Evolutionary conservation across 2,888 invertebrate species (phyloP).

Genomic region (Phaonia tiefii): DNA sequence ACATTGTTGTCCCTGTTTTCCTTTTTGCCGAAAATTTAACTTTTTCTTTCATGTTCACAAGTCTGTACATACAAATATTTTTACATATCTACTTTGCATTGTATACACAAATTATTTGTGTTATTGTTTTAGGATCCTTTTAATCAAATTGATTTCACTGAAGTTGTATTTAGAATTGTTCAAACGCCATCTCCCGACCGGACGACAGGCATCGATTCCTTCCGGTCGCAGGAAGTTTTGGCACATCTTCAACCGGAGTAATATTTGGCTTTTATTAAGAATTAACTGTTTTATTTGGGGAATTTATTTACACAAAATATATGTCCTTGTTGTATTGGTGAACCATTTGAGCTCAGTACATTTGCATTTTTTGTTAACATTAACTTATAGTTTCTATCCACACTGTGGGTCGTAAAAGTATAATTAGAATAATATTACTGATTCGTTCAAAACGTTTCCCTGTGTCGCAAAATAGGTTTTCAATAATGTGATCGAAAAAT

Average conservation of each 20-base stretch:
- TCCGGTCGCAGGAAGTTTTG: constrained; percentile 1
- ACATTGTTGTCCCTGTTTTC: neutral
- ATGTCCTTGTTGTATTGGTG: neutral
- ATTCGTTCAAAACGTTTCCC: too few species aligned
- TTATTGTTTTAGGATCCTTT: constrained; percentile 47
- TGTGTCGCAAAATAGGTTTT: too few species aligned
- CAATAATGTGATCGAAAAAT: too few species aligned
- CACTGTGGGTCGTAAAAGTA: too few species aligned
- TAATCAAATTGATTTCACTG: constrained; percentile 41
- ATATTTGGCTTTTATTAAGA: constrained; percentile 2
- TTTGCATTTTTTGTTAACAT: neutral
- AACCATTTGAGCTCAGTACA: constrained; percentile 7
- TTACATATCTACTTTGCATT: neutral
- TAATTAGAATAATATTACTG: too few species aligned
- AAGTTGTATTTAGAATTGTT: constrained; percentile 31
- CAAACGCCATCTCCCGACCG: constrained; percentile 1
- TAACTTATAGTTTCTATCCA: too few species aligned
- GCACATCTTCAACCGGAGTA: neutral
- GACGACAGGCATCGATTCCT: neutral
- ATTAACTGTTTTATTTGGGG: neutral
- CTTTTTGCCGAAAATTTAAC: neutral
- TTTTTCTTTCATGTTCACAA: neutral
- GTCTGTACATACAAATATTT: neutral
- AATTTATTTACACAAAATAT: neutral
- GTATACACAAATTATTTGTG: neutral